phyloP scores from a whole-genome alignment of 92 coral and sea anemone genomes.

The Actinostola sp. region DNA sequence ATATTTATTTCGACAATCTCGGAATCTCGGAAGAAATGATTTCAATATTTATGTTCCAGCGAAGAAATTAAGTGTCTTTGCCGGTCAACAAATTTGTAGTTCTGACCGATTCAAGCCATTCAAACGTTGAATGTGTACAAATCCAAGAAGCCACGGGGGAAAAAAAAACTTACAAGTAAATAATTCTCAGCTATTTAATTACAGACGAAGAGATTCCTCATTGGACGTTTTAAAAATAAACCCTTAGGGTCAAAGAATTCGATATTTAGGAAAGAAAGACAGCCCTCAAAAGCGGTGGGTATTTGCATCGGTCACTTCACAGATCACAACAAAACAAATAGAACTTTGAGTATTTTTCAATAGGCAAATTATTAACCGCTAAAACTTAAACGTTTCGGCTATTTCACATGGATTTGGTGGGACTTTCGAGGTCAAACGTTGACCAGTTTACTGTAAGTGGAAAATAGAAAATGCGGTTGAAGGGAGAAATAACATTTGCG shows the following conservation, averaged over 20 bases:
- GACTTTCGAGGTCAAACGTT: background rate
- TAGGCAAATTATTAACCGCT: slow-evolving; percentile 1
- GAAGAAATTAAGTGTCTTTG: slow-evolving; percentile 5
- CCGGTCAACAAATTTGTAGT: background rate
- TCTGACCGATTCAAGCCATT: background rate
- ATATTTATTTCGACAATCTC: background rate
- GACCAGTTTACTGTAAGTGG: no score
- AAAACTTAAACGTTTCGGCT: background rate
- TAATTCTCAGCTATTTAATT: no score
- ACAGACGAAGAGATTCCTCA: no score
- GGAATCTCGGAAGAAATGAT: background rate
- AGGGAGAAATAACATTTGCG: no score
- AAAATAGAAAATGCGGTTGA: no score
- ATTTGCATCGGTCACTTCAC: no score
- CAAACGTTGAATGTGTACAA: background rate
- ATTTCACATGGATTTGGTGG: background rate
- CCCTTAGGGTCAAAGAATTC: no score
- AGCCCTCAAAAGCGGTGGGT: no score
- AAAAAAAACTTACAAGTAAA: no score
- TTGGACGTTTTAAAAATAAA: no score
- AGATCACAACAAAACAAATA: slow-evolving; percentile 7
- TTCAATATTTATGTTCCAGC: background rate
- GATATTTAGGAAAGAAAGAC: no score
- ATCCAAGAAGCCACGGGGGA: no score
- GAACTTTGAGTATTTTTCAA: slow-evolving; percentile 15